A percentile compares a stretch with the other conserved stretches of the same genome.
Conservation (phyloP, 2,797 vertebrate genomes). For the Erpetoichthys calabaricus region DNA sequence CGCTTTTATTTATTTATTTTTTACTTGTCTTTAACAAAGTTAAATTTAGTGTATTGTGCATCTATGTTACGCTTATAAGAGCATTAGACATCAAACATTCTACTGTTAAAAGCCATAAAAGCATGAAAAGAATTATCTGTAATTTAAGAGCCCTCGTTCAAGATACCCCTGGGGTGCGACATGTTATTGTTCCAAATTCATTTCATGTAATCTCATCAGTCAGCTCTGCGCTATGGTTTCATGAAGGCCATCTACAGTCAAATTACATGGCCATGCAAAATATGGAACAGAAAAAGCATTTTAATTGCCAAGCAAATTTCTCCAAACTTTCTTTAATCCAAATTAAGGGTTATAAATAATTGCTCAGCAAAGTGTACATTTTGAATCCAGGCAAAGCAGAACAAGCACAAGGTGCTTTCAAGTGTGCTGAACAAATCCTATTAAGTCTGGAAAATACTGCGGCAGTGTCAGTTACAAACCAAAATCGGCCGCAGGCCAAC, state of each 20-base stretch:
- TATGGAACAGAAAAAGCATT: no score
- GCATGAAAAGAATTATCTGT: neutral
- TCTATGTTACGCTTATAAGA: neutral
- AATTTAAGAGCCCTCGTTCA: neutral
- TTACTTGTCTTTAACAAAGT: neutral
- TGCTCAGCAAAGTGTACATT: neutral
- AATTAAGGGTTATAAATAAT: neutral
- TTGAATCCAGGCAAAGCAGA: neutral
- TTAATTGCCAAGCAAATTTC: no score
- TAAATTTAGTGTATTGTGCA: neutral
- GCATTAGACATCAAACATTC: neutral
- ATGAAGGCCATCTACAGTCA: neutral
- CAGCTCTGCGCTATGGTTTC: neutral
- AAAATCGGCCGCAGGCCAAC: neutral
- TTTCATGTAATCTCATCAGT: neutral
- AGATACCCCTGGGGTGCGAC: neutral
- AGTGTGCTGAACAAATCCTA: neutral
- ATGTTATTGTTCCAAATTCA: neutral
- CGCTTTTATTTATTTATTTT: neutral
- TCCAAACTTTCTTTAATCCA: neutral
- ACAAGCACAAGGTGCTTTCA: no score
- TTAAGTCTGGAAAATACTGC: neutral
- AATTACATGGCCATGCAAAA: no score
- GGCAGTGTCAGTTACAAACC: slow-evolving; percentile 1
- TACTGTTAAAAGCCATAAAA: neutral